phyloP scores from a whole-genome alignment of 2,888 invertebrate genomes.

The Rotaria socialis region DNA sequence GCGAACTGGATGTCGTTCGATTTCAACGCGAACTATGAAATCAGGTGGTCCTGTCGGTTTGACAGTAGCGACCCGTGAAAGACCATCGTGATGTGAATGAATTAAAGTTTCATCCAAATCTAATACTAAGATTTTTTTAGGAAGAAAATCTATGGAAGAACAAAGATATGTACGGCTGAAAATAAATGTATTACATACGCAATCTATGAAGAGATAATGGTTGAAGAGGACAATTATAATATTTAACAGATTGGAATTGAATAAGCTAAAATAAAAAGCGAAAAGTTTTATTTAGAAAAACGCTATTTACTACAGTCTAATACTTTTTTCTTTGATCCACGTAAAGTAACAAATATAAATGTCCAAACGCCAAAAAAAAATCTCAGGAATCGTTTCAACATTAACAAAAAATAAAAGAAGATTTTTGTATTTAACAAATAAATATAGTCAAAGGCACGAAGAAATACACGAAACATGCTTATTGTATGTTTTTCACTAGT shows the following conservation, averaged over 20 bases:
- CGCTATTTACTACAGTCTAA: no score
- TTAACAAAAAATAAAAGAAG: constrained; percentile 8
- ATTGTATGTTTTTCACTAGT: constrained; percentile 13
- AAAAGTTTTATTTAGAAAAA: constrained; percentile 49
- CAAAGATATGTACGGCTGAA: constrained; percentile 29
- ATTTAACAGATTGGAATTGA: constrained; percentile 95
- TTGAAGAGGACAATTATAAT: constrained; percentile 89
- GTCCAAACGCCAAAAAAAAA: constrained; percentile 12
- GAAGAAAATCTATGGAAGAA: constrained; percentile 73
- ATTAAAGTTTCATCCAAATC: constrained; percentile 98
- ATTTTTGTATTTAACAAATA: constrained; percentile 16
- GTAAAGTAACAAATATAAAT: background rate
- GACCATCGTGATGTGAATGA: constrained; percentile 97
- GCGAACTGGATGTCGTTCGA: constrained; percentile 95
- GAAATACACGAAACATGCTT: constrained; percentile 20
- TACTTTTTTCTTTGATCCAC: constrained; percentile 25
- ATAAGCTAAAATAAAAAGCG: constrained; percentile 73
- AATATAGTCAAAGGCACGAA: background rate
- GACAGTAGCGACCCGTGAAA: constrained; percentile 75
- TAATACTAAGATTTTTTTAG: constrained; percentile 88
- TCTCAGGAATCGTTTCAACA: background rate
- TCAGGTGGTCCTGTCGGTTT: constrained; percentile 97
- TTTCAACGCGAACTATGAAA: constrained; percentile 90
- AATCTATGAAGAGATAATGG: constrained; percentile 86
- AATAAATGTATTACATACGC: constrained; percentile 67